These are phyloP conservation scores for Malacosoma neustria DNA, from an alignment of 2,888 invertebrate species.

Conservation along the genomic window DNA sequence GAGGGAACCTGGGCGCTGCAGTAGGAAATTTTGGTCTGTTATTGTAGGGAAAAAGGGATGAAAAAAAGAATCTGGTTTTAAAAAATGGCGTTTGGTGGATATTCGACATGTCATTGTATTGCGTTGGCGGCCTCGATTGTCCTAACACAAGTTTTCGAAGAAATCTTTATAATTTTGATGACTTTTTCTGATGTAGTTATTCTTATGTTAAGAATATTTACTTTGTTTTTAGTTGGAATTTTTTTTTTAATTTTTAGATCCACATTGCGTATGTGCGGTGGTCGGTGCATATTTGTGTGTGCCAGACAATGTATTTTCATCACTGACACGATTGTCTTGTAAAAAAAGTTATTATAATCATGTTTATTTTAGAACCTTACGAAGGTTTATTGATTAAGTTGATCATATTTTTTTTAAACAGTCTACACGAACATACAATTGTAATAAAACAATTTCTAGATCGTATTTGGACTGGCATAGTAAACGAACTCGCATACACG, in stretches of 20 bases:
- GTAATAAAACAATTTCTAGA: too few relatives aligned
- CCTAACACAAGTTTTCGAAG: slow-evolving; percentile 35
- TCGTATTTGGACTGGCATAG: too few relatives aligned
- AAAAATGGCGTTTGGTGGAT: neutral
- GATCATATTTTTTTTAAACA: too few relatives aligned
- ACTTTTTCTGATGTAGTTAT: slow-evolving; percentile 52
- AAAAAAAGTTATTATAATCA: too few relatives aligned
- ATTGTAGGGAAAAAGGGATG: neutral
- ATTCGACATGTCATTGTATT: neutral
- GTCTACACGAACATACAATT: too few relatives aligned
- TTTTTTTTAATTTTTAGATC: slow-evolving; percentile 35
- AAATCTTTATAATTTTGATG: too few relatives aligned
- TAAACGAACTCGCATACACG: too few relatives aligned
- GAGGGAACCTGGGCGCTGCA: too few relatives aligned
- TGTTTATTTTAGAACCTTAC: too few relatives aligned
- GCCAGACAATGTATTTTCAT: slow-evolving; percentile 30
- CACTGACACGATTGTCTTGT: too few relatives aligned
- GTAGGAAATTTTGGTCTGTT: neutral
- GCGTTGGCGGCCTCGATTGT: slow-evolving; percentile 17
- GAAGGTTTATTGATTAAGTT: too few relatives aligned
- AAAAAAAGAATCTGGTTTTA: neutral
- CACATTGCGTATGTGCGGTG: slow-evolving; percentile 29
- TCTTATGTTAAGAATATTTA: slow-evolving; percentile 69
- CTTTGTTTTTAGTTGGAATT: slow-evolving; percentile 18
- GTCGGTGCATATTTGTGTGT: slow-evolving; percentile 48